A percentile compares a stretch with the other conserved stretches of the same genome.
phyloP scores from a whole-genome alignment of 1,140 invertebrate genomes.

The Zophobas morio region DNA sequence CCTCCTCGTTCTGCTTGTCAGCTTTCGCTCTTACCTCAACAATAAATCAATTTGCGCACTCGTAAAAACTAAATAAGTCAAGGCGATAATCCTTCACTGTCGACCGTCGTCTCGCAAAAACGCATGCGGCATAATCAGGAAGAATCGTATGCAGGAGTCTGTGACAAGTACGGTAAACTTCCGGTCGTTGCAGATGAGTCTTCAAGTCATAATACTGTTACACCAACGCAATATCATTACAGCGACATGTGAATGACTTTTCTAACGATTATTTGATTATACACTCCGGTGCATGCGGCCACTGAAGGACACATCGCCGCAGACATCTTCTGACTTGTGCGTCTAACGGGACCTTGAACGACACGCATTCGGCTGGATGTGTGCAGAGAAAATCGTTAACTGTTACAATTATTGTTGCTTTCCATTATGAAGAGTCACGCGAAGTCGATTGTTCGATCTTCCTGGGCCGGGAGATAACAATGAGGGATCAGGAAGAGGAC shows the following conservation, averaged over 20 bases:
- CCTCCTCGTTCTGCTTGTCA: neutral
- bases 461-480: slow-evolving; percentile 1
- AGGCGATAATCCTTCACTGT: slow-evolving; percentile 10
- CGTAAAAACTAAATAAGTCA: slow-evolving; percentile 8
- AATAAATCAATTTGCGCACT: slow-evolving; percentile 2
- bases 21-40: neutral
- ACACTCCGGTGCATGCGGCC: slow-evolving; percentile 28
- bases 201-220: slow-evolving; percentile 42
- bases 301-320: slow-evolving; percentile 27
- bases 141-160: slow-evolving; percentile 41
- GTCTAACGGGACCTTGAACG: slow-evolving; percentile 3
- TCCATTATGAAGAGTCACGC: slow-evolving; percentile 4
- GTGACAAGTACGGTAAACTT: slow-evolving; percentile 40
- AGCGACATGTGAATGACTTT: slow-evolving; percentile 39
- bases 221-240: slow-evolving; percentile 28
- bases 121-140: slow-evolving; percentile 1
- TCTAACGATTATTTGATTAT: slow-evolving; percentile 35
- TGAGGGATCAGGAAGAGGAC: neutral
- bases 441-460: slow-evolving; percentile 12
- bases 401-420: slow-evolving; percentile 13
- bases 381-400: slow-evolving; percentile 12
- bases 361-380: slow-evolving; percentile 25
- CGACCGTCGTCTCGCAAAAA: neutral
- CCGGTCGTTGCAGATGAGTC: slow-evolving; percentile 27
- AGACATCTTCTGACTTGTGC: slow-evolving; percentile 7